Percentiles rank a stretch among this genome's conserved stretches.
Conservation (phyloP, 2,888 invertebrate genomes). For the Elegia similella region DNA sequence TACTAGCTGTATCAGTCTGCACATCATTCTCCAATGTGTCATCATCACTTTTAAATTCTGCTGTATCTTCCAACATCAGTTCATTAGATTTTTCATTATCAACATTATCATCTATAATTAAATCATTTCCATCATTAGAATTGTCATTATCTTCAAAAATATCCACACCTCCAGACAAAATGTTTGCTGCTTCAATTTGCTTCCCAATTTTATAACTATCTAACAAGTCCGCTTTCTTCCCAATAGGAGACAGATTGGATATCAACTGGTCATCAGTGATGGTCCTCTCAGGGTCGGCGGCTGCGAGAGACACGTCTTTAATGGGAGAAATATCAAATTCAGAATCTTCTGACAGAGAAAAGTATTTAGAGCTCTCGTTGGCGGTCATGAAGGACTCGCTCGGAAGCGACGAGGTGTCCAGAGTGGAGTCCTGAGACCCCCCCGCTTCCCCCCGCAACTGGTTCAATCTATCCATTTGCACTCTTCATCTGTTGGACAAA, state of each 20-base stretch:
- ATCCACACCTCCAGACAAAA: slow-evolving; percentile 72
- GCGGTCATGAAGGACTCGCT: slow-evolving; percentile 71
- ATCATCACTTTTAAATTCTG: slow-evolving; percentile 40
- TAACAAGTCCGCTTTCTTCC: slow-evolving; percentile 56
- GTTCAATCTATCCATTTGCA: slow-evolving; percentile 75
- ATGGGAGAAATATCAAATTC: slow-evolving; percentile 59
- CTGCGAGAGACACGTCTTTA: slow-evolving; percentile 54
- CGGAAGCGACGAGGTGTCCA: slow-evolving; percentile 62
- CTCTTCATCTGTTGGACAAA: slow-evolving; percentile 71
- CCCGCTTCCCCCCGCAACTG: slow-evolving; percentile 67
- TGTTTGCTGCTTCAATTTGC: slow-evolving; percentile 74
- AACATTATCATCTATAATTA: slow-evolving; percentile 74
- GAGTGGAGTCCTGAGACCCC: slow-evolving; percentile 60
- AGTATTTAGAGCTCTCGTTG: slow-evolving; percentile 71
- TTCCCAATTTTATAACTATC: slow-evolving; percentile 68
- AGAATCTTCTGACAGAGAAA: slow-evolving; percentile 70
- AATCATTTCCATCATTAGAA: slow-evolving; percentile 73
- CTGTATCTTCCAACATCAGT: slow-evolving; percentile 37
- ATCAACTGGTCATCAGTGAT: slow-evolving; percentile 53
- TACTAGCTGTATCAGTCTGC: slow-evolving; percentile 51
- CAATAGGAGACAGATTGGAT: slow-evolving; percentile 62
- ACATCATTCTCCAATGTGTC: slow-evolving; percentile 39
- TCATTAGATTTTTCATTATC: slow-evolving; percentile 59
- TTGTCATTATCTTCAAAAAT: slow-evolving; percentile 79
- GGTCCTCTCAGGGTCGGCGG: slow-evolving; percentile 44